These are phyloP conservation scores for Mus minutoides DNA, from an alignment of 2,797 vertebrate species.

Conservation along the genomic window DNA sequence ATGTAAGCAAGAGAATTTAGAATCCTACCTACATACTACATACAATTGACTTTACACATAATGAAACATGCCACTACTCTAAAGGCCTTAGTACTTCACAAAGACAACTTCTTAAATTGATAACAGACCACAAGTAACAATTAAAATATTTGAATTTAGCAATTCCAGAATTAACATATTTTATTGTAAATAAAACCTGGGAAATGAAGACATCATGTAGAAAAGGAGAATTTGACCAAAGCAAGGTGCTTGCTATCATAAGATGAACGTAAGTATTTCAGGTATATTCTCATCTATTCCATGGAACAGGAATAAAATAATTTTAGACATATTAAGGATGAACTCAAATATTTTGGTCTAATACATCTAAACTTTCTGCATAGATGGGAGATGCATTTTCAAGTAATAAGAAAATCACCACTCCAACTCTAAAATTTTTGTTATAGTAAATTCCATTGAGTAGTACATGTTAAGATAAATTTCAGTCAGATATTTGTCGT, in stretches of 20 bases:
- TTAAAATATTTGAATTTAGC: not conserved
- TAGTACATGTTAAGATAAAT: conserved; percentile 35
- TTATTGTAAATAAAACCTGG: not conserved
- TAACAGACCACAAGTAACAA: not conserved
- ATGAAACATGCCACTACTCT: not conserved
- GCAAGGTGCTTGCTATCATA: not conserved
- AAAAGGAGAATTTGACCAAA: not conserved
- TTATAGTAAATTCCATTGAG: conserved; percentile 39
- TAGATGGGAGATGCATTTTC: not conserved
- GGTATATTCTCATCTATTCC: not conserved
- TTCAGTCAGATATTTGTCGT: conserved; percentile 70
- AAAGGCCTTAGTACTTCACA: not conserved
- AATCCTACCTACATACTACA: not conserved
- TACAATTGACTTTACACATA: not conserved
- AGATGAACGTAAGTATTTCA: not conserved
- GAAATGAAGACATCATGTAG: not conserved
- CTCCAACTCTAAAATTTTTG: not conserved
- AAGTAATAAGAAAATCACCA: not conserved
- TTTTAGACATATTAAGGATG: not conserved
- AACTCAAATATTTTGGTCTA: conserved; percentile 24
- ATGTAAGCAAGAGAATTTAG: not conserved
- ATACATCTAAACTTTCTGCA: not conserved
- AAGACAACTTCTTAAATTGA: not conserved
- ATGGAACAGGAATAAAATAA: not conserved
- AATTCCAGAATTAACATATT: not conserved